Base-by-base conservation (phyloP, 2,113 vertebrate species). In the Fulmarus glacialis region DNA sequence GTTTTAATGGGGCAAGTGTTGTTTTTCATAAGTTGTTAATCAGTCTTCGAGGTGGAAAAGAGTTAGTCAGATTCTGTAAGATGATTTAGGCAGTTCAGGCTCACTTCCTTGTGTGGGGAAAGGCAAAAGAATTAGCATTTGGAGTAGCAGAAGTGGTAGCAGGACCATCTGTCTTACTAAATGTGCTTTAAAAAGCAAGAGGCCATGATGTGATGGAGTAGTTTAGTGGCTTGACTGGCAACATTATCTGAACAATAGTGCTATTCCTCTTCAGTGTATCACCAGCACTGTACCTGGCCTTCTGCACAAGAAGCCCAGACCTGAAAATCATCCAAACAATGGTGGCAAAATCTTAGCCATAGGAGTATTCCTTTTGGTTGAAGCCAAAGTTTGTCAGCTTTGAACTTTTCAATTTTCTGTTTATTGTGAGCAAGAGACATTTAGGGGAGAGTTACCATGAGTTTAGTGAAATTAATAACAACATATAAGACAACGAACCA, bases 71-170 rank as follows among this genome's bases (percentile, higher is more conserved):
- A 4, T 50, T 66, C 43, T 15, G 40, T 60, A 8, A 43, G 59
- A 8, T 4, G 1, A 8, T 42, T 62, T 12, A 7, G 34, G 50
- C 48, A 15, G 48, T 15, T 74, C 10, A 27, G 53, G 36, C 42
- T 88, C 24, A 0, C 15, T 21, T 30, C 11, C 19, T 42, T 0
- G 0, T 8, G 11, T 36, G 0, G 0, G 38, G 36, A 78, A 43
- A 45, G 72, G 75, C 55, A 62, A 8, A 58, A 74, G 38, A 15
- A 26, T 42, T 3, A 9, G 9, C 67, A 55, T 36, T 32, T 42
- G 47, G 52, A 81, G 72, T 52, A 50, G 53, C 32, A 23, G 38
- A 47, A 18, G 53, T 53, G 20, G 29, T 21, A 38, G 22, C 42
- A 74, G 59, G 20, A 45, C 59, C 67, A 15, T 71, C 59, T 84